These are phyloP conservation scores for Pterostichus madidus DNA, from an alignment of 2,888 invertebrate species.

Conservation along the genomic window DNA sequence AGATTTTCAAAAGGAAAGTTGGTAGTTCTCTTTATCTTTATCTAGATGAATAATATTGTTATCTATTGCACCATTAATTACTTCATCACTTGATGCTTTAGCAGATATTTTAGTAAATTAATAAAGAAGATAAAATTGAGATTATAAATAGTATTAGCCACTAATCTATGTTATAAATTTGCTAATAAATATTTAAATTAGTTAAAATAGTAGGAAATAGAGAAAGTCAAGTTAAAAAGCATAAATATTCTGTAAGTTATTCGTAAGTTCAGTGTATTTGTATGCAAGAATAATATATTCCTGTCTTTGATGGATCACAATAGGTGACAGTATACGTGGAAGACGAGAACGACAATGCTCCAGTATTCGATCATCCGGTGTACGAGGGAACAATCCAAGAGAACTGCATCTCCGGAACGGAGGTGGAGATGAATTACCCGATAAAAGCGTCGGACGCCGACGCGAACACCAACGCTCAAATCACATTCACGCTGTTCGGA, in stretches of 20 bases:
- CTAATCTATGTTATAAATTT: too few species aligned
- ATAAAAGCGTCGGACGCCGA: slow-evolving; percentile 88
- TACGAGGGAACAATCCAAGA: slow-evolving; percentile 90
- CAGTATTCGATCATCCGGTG: slow-evolving; percentile 84
- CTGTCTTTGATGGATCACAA: slow-evolving; percentile 17
- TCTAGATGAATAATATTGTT: too few species aligned
- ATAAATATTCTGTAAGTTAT: neutral
- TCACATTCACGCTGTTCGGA: slow-evolving; percentile 85
- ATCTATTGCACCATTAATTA: too few species aligned
- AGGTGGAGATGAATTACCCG: slow-evolving; percentile 84
- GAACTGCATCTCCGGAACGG: slow-evolving; percentile 85
- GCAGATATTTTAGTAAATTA: too few species aligned
- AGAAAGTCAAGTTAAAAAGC: neutral
- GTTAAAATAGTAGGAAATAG: too few species aligned
- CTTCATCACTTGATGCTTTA: too few species aligned
- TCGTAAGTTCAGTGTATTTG: neutral
- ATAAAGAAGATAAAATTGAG: too few species aligned
- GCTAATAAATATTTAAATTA: too few species aligned
- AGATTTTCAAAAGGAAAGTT: too few species aligned
- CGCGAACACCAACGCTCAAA: slow-evolving; percentile 83
- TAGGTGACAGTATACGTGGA: slow-evolving; percentile 86
- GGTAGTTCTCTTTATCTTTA: too few species aligned
- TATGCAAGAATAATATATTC: slow-evolving; percentile 14
- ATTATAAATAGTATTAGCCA: too few species aligned
- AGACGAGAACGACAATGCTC: slow-evolving; percentile 93